Evolutionary conservation across 2,888 invertebrate species (phyloP).

Genomic region (Tipula lateralis): DNA sequence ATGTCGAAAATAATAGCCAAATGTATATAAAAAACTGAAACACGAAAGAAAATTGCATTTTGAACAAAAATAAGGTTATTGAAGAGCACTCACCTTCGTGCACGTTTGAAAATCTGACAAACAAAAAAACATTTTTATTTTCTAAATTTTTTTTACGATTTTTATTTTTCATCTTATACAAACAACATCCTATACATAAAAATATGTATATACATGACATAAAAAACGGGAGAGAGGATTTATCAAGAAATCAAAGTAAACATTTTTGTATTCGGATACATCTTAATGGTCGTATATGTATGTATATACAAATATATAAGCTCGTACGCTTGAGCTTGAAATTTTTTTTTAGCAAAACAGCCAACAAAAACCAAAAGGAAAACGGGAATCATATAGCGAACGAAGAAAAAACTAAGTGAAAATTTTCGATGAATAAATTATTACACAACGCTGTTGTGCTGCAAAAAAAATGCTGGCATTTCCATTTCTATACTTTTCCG

Average conservation of each 20-base stretch:
- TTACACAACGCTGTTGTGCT: background rate
- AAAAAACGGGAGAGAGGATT: background rate
- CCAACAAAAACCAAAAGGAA: background rate
- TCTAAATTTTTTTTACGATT: background rate
- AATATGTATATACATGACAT: background rate
- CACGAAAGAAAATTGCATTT: background rate
- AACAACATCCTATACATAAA: background rate
- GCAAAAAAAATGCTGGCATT: background rate
- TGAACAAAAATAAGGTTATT: slow-evolving; percentile 2
- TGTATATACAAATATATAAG: background rate
- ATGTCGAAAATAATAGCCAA: background rate
- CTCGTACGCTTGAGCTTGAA: background rate
- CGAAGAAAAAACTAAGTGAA: background rate
- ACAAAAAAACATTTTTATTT: background rate
- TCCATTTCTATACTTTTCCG: background rate
- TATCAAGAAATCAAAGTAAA: background rate
- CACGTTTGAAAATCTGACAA: background rate
- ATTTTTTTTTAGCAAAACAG: background rate
- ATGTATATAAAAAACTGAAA: background rate
- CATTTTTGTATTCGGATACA: background rate
- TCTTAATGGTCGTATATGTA: background rate
- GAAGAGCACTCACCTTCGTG: slow-evolving; percentile 20
- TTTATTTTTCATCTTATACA: background rate
- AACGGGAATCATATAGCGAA: background rate
- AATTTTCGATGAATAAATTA: slow-evolving; percentile 9